These are phyloP conservation scores for Callipepla californica DNA, from an alignment of 2,113 vertebrate species.

Conservation along the genomic window DNA sequence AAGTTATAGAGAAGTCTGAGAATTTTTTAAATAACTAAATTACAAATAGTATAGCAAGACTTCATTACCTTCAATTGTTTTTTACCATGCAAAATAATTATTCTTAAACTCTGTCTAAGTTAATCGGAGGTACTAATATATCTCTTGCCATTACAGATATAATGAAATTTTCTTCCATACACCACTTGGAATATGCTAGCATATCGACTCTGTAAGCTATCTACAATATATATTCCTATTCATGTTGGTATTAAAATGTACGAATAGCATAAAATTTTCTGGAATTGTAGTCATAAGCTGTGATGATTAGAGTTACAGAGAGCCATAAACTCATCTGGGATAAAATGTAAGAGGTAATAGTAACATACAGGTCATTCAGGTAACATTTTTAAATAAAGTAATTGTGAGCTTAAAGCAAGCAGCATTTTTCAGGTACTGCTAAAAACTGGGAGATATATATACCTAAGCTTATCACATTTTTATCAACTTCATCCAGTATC, in stretches of 20 bases:
- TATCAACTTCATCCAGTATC: background rate
- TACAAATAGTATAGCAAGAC: background rate
- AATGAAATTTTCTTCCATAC: background rate
- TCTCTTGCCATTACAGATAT: background rate
- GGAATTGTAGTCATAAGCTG: background rate
- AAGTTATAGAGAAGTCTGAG: background rate
- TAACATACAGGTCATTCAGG: background rate
- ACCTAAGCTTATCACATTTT: background rate
- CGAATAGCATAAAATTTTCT: background rate
- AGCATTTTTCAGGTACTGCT: background rate
- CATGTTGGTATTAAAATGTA: background rate
- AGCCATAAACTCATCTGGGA: background rate
- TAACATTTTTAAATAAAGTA: background rate
- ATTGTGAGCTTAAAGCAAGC: background rate
- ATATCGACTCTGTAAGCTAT: background rate
- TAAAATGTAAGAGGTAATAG: background rate
- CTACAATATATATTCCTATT: background rate
- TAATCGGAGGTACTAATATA: background rate
- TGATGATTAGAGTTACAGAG: background rate
- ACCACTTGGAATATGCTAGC: background rate
- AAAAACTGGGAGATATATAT: background rate
- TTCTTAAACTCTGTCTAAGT: background rate
- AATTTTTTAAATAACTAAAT: slow-evolving; percentile 3
- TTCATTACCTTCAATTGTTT: background rate
- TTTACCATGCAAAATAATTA: background rate